Base-by-base conservation (phyloP, 2,888 invertebrate species). In the Deladenus siricidicola region DNA sequence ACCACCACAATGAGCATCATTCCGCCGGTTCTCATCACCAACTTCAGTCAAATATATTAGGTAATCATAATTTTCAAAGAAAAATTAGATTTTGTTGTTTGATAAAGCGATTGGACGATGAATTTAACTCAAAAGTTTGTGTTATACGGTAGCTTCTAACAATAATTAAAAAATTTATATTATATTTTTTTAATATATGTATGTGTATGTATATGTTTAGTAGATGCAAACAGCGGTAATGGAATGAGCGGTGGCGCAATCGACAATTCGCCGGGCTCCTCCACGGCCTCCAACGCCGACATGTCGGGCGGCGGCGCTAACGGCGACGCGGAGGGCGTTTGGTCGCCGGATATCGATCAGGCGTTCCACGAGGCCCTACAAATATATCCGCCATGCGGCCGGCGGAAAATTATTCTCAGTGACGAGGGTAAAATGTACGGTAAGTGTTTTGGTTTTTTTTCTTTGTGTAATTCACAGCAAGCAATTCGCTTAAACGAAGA, bases 381-480 rank as follows among this genome's bases (percentile, higher is more conserved):
- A 34, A 61, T 61, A 24, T 98, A 98, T 85, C 98, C 98, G 66
- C 98, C 98, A 68, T 98, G 98, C 83, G 98, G 98, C 71, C 85
- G 98, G 78, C 86, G 98, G 82, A 99, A 99, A 86, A 99, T 99
- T 82, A 98, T 99, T 79, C 87, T 98, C 78, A 93, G 93, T 76
- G 98, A 98, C 83, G 98, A 99, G 85, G 98, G 98, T 81, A 98
- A 98, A 87, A 99, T 99, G 98, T 98, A 96, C 85, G 98, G 96
- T 98, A 85, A 89, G 92, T 89, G 80, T 14, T 39, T 39, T 51
- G 4, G 54, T 39, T 50, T 24, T 50, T 50, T 24, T 50, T 3
- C 10, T 6, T 19, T 21, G 30, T 19, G 48, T 45, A 45, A 4
- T 45, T 4, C 47, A 45, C 6, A 24, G 17, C 30, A n/a, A n/a